Base-by-base conservation (phyloP, 2,113 vertebrate genomes). In the Rostratula benghalensis region DNA sequence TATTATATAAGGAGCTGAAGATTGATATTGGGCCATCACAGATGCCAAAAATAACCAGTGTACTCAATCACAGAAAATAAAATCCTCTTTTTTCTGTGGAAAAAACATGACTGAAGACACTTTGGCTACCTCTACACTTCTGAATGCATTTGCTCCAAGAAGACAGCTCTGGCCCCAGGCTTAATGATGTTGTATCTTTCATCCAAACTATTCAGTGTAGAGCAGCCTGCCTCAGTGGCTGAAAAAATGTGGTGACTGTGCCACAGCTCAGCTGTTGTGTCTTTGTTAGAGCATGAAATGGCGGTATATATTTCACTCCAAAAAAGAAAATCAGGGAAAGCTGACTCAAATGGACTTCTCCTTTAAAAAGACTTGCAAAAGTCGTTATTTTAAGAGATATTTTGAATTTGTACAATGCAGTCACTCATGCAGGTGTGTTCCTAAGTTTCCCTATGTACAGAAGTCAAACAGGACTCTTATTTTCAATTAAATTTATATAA, bases 61-160 rank as follows among this genome's bases (percentile, higher is more conserved):
- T 61, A 4, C 8, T 56, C 11, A 75, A 46, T 65, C 23, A 30
- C 50, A 60, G 50, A 70, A 83, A 57, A 82, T 5, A 82, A 93
- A 65, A 74, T 10, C 10, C 13, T 54, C 39, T 28, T 83, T 83
- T 39, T 83, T 90, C 60, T 51, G 23, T 15, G 10, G 24, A 4
- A 56, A n/a, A 1, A 77, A 16, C 24, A 18, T 0, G 1, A 80
- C 0, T 59, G 24, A 71, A 57, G 24, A 53, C 10, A 48, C 6
- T 78, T 51, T 30, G 24, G 4, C 13, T 61, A 15, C n/a, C 31
- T 67, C 31, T 39, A 13, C 4, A 6, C 4, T 54, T 11, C 15
- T 48, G 16, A 81, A 84, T 56, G 11, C 19, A 35, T 68, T 24
- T 78, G 33, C 45, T 61, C 30, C 51, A 83, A 75, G 50, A 70